Evolutionary conservation across 2,888 invertebrate genomes (phyloP).

Genomic region (Caenorhabditis sp.): DNA sequence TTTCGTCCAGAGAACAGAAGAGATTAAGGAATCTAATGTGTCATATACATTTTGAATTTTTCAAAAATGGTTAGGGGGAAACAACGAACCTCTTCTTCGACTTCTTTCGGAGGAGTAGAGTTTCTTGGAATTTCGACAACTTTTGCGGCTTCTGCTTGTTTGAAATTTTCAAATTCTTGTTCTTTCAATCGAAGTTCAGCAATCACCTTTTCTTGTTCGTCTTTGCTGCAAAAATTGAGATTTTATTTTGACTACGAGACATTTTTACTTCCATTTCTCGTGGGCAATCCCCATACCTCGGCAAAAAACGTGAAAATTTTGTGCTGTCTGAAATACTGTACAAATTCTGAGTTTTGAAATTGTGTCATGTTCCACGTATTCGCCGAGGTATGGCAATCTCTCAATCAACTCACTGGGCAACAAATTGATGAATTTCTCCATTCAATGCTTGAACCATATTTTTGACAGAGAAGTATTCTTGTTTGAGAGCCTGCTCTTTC

Average conservation of each 20-base stretch:
- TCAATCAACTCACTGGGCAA: conserved; percentile 25
- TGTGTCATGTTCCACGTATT: no score
- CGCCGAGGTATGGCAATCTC: no score
- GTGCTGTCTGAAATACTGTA: no score
- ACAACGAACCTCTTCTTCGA: conserved; percentile 13
- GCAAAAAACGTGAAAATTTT: no score
- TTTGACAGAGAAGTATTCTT: conserved; percentile 7
- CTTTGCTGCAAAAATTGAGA: conserved; percentile 21
- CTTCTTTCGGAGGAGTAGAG: conserved; percentile 3
- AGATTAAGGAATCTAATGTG: no score
- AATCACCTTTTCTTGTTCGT: conserved; percentile 18
- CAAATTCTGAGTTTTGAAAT: no score
- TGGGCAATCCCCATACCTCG: no score
- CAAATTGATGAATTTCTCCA: conserved; percentile 20
- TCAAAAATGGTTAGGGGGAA: no score
- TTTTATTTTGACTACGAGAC: no score
- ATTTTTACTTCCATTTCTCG: no score
- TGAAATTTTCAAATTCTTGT: background rate
- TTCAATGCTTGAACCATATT: conserved; percentile 13
- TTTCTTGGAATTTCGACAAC: conserved; percentile 27
- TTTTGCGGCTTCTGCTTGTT: conserved; percentile 2
- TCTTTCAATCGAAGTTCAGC: conserved; percentile 7
- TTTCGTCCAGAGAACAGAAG: no score
- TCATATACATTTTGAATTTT: no score
- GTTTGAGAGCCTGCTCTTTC: conserved; percentile 2